Base-by-base conservation (phyloP, 1,140 invertebrate genomes). In the Zophobas morio region DNA sequence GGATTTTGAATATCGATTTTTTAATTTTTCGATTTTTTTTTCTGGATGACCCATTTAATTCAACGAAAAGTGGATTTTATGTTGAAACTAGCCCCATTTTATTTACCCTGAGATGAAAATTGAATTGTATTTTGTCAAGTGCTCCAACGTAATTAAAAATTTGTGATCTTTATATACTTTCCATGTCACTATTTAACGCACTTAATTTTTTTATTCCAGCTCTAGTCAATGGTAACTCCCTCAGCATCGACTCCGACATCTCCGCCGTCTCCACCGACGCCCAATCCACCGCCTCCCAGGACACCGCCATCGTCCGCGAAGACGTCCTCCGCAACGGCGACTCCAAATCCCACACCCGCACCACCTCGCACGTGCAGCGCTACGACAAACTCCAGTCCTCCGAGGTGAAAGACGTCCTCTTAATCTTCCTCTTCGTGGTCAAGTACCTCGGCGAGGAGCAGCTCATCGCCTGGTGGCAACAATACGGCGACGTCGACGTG, bases 401-500 rank as follows among this genome's bases (percentile, higher is more conserved):
- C 5, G 96, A 98, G 89, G 92, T 96, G 39, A 94, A 94, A 84
- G 97, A 99, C 87, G 88, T 99, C 20, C 88, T 99, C 8, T 86
- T 98, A 0, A 96, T 95, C 84, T 96, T 97, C 85, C 87, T 99
- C 20, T 98, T 97, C 87, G 92, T 98, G 54, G 88, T 98, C 35
- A 97, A 97, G 86, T 94, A 98, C 87, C 85, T 98, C 57, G 93
- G 94, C 37, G 95, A 97, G 84, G 94, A 96, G 79, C 92, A 95
- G 81, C 88, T 98, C n/a, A 90, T 97, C 20, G 91, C 93, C 4
- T 98, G 96, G 95, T 98, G 96, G 94, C 93, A 93, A 81, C 94
- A 95, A 66, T 95, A 93, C 80, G 91, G 90, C 1, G 91, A 94
- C 76, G 88, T 89, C 75, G 94, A 96, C 80, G 90, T 95, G 39